Conservation (phyloP, 2,113 vertebrate genomes). For the Pseudopipra pipra region DNA sequence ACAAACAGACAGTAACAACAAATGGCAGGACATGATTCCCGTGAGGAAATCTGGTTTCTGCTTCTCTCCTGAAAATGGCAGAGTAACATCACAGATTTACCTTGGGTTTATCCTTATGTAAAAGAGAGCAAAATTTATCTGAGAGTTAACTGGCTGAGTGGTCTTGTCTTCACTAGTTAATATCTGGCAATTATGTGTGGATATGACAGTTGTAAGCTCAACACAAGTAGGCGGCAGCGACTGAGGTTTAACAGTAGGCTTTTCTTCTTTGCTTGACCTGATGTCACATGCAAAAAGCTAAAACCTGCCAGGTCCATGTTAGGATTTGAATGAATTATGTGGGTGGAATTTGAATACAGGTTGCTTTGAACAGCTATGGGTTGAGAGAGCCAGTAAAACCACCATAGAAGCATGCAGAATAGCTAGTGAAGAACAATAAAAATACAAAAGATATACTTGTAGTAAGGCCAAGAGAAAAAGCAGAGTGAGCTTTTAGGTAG, state of each 20-base stretch:
- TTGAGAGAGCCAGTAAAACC: not conserved
- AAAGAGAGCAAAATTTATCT: not conserved
- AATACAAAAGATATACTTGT: not conserved
- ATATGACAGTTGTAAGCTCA: constrained; percentile 23
- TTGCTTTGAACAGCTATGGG: constrained; percentile 4
- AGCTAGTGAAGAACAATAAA: not conserved
- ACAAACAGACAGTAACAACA: not conserved
- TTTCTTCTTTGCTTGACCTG: constrained; percentile 58
- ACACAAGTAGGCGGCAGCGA: not conserved
- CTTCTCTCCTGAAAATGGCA: not conserved
- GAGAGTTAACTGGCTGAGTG: not conserved
- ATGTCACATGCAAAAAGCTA: constrained; percentile 46
- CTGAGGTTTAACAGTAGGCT: constrained; percentile 41
- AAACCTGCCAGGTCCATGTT: constrained; percentile 28
- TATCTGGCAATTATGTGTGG: constrained; percentile 37
- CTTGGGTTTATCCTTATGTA: not conserved
- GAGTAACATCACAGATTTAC: not conserved
- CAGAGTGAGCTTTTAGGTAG: not conserved
- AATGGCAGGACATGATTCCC: not conserved
- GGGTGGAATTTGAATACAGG: constrained; percentile 33
- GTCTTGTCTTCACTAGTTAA: constrained; percentile 42
- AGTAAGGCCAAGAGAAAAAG: not conserved
- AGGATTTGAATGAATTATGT: constrained; percentile 30
- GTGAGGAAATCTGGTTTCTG: not conserved
- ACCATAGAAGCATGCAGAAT: not conserved